phyloP scores from a whole-genome alignment of 2,113 vertebrate species.

The Condylura cristata region DNA sequence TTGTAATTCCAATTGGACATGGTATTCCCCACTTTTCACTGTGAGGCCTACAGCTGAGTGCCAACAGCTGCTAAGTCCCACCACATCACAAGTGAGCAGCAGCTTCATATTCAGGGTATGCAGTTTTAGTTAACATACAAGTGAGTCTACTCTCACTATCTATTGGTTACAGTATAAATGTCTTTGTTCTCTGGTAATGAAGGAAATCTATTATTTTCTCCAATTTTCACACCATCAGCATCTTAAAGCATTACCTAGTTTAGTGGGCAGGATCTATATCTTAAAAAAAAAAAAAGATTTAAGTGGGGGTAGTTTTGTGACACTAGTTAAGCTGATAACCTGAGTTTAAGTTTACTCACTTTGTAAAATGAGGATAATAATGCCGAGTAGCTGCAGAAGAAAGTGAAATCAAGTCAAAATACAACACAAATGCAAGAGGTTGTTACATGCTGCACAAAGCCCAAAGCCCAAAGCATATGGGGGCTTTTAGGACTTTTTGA shows the following conservation, averaged over 20 bases:
- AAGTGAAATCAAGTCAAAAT: neutral
- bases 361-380: slow-evolving; percentile 29
- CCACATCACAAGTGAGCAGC: neutral
- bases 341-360: neutral
- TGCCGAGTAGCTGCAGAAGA: neutral
- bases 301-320: neutral
- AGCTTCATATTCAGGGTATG: neutral
- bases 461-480: neutral
- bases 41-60: neutral
- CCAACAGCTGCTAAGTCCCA: slow-evolving; percentile 41
- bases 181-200: neutral
- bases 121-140: neutral
- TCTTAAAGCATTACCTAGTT: neutral
- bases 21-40: slow-evolving; percentile 50
- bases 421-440: neutral
- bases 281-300: neutral
- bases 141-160: neutral
- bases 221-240: neutral
- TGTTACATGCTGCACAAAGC: neutral
- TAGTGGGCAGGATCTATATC: neutral
- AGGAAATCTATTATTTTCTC: neutral
- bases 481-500: neutral
- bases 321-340: neutral
- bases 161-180: neutral
- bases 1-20: slow-evolving; percentile 58